Conservation (phyloP, 1,140 invertebrate species). For the Cyclina sinensis region DNA sequence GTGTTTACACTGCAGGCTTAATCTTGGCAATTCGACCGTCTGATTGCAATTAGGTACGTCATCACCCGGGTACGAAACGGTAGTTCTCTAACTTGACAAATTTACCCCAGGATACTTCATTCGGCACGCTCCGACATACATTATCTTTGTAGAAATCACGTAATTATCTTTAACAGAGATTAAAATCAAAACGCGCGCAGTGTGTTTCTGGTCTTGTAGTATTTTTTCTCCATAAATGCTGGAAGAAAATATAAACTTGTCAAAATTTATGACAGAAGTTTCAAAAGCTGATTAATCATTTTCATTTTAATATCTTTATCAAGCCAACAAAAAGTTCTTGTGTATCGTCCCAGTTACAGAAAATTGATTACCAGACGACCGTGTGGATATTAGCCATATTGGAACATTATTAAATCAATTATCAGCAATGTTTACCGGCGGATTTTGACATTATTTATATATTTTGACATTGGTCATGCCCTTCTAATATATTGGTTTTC, state of each 20-base stretch:
- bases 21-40: constrained; percentile 62
- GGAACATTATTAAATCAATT: constrained; percentile 69
- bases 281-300: constrained; percentile 63
- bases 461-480: constrained; percentile 64
- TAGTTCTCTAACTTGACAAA: constrained; percentile 45
- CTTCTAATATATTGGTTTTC: constrained; percentile 58
- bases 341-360: constrained; percentile 61
- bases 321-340: constrained; percentile 40
- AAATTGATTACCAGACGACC: constrained; percentile 50
- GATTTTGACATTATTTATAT: constrained; percentile 70
- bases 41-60: constrained; percentile 61
- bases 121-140: background rate
- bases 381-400: constrained; percentile 53
- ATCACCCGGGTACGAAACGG: constrained; percentile 54
- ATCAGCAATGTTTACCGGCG: constrained; percentile 58
- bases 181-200: constrained; percentile 19
- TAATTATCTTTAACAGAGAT: constrained; percentile 44
- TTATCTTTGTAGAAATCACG: constrained; percentile 8
- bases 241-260: constrained; percentile 46
- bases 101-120: constrained; percentile 27
- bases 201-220: constrained; percentile 23
- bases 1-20: constrained; percentile 63
- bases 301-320: constrained; percentile 69
- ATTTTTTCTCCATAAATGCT: constrained; percentile 16
- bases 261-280: constrained; percentile 58